Evolutionary conservation across 1,140 invertebrate genomes (phyloP).

Genomic region (Penaeus indicus): DNA sequence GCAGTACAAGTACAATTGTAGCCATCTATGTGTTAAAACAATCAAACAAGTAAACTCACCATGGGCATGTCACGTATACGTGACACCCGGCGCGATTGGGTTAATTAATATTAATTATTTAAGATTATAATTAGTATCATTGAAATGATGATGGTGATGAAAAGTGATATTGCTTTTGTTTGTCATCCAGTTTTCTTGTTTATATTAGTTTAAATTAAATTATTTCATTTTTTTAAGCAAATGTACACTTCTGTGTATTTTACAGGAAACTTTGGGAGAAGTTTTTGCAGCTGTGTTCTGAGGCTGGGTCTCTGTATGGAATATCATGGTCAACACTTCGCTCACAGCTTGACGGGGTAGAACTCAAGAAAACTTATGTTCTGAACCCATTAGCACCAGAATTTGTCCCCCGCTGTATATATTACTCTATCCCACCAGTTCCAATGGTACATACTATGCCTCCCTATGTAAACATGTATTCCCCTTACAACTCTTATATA

Average conservation of each 20-base stretch:
- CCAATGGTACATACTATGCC: conserved; percentile 49
- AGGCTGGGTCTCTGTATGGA: conserved; percentile 83
- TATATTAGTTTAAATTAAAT: neutral
- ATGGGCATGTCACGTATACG: no score
- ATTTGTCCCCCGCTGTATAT: conserved; percentile 72
- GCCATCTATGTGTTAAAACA: no score
- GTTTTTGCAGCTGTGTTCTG: conserved; percentile 82
- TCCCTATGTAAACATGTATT: conserved; percentile 47
- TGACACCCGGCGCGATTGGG: no score
- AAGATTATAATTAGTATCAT: no score
- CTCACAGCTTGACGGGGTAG: conserved; percentile 80
- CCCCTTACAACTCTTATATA: conserved; percentile 47
- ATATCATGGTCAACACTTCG: conserved; percentile 80
- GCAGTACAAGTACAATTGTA: no score
- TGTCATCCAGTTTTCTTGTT: no score
- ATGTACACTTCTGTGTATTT: conserved; percentile 58
- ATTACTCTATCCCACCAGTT: conserved; percentile 50
- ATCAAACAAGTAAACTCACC: no score
- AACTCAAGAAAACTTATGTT: conserved; percentile 81
- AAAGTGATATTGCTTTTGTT: no score
- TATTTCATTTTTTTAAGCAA: neutral
- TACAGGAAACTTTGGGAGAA: conserved; percentile 84
- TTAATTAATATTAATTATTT: neutral
- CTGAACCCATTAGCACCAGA: conserved; percentile 87
- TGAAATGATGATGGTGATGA: no score